phyloP scores from a whole-genome alignment of 2,113 vertebrate species.

The Phoenicopterus ruber region DNA sequence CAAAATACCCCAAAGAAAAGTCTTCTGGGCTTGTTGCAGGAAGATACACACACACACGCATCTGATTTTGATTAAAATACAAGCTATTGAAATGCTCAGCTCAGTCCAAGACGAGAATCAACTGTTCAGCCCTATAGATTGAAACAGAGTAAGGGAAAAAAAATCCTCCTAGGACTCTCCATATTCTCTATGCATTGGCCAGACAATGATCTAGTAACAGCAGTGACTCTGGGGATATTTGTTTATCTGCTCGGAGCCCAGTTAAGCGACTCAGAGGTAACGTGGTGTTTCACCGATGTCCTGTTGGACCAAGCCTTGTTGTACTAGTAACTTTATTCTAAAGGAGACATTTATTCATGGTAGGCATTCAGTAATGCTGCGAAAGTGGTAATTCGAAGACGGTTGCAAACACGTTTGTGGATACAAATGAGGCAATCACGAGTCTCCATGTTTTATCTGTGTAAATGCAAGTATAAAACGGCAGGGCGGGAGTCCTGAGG shows the following conservation, averaged over 20 bases:
- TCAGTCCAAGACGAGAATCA: conserved; percentile 51
- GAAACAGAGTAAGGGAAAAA: background rate
- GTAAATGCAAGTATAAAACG: background rate
- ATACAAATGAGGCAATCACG: background rate
- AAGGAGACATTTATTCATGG: background rate
- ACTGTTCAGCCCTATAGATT: conserved; percentile 1
- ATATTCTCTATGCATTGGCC: conserved; percentile 26
- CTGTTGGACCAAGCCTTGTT: background rate
- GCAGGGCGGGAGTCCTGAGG: background rate
- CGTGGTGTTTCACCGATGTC: background rate
- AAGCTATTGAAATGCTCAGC: conserved; percentile 41
- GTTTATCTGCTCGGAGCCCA: conserved; percentile 15
- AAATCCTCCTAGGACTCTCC: conserved; percentile 29
- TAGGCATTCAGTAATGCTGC: background rate
- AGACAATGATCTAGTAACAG: conserved; percentile 67
- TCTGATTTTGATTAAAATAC: conserved; percentile 51
- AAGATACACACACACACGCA: background rate
- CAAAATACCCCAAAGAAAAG: conserved; percentile 14
- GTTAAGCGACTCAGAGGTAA: conserved; percentile 18
- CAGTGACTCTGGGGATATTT: conserved; percentile 35
- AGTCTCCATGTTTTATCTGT: background rate
- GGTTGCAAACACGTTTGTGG: background rate
- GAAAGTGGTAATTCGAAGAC: background rate
- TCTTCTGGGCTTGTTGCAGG: background rate
- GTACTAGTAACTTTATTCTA: background rate